Percentiles rank a stretch among this genome's conserved stretches.
phyloP scores from a whole-genome alignment of 2,113 vertebrate genomes.

The Nicator chloris region DNA sequence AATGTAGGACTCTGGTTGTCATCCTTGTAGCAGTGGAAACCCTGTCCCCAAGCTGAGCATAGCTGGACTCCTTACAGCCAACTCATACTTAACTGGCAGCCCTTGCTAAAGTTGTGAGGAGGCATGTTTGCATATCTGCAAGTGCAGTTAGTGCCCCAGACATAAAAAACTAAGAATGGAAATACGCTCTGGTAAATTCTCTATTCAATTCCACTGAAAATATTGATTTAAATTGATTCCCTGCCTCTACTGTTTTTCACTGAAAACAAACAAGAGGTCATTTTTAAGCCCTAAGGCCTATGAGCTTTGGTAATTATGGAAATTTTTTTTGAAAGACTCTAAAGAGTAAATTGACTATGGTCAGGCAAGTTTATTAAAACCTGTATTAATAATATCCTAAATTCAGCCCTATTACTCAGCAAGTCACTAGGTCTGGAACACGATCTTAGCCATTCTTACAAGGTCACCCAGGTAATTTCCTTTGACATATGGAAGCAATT shows the following conservation, averaged over 20 bases:
- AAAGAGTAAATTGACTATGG: background rate
- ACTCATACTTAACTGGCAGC: background rate
- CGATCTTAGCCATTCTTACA: conserved; percentile 39
- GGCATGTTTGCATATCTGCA: background rate
- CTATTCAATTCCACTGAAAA: conserved; percentile 2
- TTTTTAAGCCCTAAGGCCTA: conserved; percentile 31
- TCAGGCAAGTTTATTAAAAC: conserved; percentile 1
- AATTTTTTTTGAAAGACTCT: background rate
- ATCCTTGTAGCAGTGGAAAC: background rate
- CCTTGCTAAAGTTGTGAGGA: background rate
- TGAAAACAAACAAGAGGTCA: conserved; percentile 47
- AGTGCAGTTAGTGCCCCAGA: background rate
- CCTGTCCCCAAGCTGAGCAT: background rate
- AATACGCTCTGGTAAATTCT: background rate
- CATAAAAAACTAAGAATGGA: background rate
- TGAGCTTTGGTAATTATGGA: conserved; percentile 20
- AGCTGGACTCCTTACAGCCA: background rate
- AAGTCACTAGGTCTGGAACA: conserved; percentile 20
- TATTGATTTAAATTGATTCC: conserved; percentile 57
- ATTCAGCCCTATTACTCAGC: background rate
- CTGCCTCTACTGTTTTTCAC: conserved; percentile 31
- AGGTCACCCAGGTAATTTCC: conserved; percentile 65
- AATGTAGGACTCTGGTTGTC: background rate
- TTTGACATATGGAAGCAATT: conserved; percentile 40
- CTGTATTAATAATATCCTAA: conserved; percentile 27